A percentile compares a stretch with the other conserved stretches of the same genome.
Conservation (phyloP, 2,797 vertebrate species). For the Fratercula arctica region DNA sequence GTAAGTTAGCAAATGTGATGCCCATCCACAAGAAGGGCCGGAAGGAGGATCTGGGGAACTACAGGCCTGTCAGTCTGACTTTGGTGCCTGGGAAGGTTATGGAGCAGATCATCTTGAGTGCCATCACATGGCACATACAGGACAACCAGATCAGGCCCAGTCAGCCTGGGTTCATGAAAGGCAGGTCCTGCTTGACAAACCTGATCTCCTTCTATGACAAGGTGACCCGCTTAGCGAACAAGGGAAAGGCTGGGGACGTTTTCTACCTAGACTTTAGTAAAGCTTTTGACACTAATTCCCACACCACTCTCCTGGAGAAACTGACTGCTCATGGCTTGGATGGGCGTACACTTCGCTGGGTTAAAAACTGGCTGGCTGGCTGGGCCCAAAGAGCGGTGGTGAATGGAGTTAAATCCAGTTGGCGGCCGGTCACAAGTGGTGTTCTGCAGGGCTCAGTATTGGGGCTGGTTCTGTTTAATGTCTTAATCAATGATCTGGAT, state of each 20-base stretch:
- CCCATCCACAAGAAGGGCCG: not conserved
- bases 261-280: no score
- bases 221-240: not conserved
- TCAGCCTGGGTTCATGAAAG: not conserved
- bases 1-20: not conserved
- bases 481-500: not conserved
- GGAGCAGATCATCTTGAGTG: not conserved
- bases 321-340: not conserved
- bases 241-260: no score
- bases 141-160: not conserved
- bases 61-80: not conserved
- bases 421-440: no score
- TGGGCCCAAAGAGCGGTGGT: no score
- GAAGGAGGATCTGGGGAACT: not conserved
- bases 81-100: not conserved
- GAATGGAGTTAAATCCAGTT: no score
- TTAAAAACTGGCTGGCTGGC: no score
- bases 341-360: no score
- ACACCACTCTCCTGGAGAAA: not conserved
- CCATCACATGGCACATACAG: not conserved
- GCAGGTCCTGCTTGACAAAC: not conserved
- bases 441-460: no score
- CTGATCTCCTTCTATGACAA: not conserved
- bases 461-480: no score
- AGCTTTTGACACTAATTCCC: not conserved